Base-by-base conservation (phyloP, 2,888 invertebrate genomes). In the Parnassius smintheus region DNA sequence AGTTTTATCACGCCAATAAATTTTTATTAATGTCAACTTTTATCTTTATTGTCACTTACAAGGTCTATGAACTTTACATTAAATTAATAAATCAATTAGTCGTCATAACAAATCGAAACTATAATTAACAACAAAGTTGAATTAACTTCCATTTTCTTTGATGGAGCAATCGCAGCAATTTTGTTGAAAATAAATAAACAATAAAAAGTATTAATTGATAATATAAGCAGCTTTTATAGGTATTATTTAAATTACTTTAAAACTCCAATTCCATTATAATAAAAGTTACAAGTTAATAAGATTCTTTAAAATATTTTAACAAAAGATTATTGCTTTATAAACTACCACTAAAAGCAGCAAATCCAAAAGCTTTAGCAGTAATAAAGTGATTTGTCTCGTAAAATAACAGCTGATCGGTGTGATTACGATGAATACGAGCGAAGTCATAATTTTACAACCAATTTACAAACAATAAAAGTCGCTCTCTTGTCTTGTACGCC, bases 381-480 rank as follows among this genome's bases (percentile, higher is more conserved):
- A 86, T 88, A 89, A 88, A 90, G 82, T 84, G 83, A 86, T 88
- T 85, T 85, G 83, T 83, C 81, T 84, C 80, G 86, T 87, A 86
- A 87, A 89, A 85, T 83, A 86, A 85, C 89, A 91, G 88, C 88
- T 91, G 90, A 91, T 88, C 81, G 80, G 76, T 70, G 81, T 87
- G 88, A 91, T 90, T 89, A 84, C 86, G 80, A 78, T 85, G 85
- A 91, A 90, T 89, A 86, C 87, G 89, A 86, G 80, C 82, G 76
- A 86, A 81, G 85, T 91, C 89, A 91, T 92, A 91, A 92, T 90
- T 92, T 92, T 92, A 92, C 91, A 89, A 88, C 88, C 92, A 92
- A 92, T 92, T 92, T 91, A 90, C 91, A 91, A 92, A 92, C 92
- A 92, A 92, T 92, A 92, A 92, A 92, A 91, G 88, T 88, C 86